Percentiles rank a stretch among this genome's conserved stretches.
Conservation (phyloP, 2,888 invertebrate genomes). For the Tiliacea citrago region DNA sequence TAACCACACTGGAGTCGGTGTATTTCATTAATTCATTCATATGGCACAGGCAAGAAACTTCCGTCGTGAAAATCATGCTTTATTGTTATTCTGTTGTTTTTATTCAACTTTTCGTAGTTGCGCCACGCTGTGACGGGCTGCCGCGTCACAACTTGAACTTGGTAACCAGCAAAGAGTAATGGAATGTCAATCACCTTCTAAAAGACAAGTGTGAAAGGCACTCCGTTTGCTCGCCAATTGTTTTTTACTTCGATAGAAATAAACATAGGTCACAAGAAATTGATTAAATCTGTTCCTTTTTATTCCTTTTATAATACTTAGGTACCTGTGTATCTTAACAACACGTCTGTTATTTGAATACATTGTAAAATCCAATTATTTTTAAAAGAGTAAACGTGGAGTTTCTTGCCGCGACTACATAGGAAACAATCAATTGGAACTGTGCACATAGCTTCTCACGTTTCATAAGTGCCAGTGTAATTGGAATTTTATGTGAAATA, state of each 20-base stretch:
- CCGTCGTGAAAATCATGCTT: no score
- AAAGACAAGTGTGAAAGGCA: slow-evolving; percentile 79
- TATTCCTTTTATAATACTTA: slow-evolving; percentile 28
- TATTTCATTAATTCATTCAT: no score
- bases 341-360: neutral
- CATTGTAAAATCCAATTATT: neutral
- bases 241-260: slow-evolving; percentile 28
- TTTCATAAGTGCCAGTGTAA: neutral
- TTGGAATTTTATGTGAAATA: no score
- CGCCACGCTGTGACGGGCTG: slow-evolving; percentile 39
- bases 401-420: neutral
- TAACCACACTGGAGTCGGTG: no score
- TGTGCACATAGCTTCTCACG: neutral
- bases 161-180: slow-evolving; percentile 64
- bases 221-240: slow-evolving; percentile 16
- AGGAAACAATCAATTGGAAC: neutral
- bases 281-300: slow-evolving; percentile 15
- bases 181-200: slow-evolving; percentile 85
- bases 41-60: no score
- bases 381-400: neutral
- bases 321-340: no score
- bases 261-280: slow-evolving; percentile 54
- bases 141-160: slow-evolving; percentile 71
- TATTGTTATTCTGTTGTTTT: neutral
- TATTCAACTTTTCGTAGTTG: slow-evolving; percentile 3